Evolutionary conservation across 2,888 invertebrate genomes (phyloP).

Genomic region (Pyrgus malvae): DNA sequence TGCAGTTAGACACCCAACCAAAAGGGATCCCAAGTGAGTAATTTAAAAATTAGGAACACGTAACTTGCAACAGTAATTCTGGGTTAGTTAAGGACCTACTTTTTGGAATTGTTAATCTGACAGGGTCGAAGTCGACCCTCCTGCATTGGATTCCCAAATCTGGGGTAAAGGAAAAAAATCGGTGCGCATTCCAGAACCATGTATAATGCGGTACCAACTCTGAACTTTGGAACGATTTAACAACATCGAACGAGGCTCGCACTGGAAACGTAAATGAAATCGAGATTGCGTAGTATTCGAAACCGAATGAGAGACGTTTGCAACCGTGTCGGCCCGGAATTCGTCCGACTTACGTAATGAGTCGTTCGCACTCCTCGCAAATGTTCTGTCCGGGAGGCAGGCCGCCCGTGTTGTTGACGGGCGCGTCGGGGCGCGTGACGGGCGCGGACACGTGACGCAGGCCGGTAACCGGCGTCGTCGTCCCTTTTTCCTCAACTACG

Average conservation of each 20-base stretch:
- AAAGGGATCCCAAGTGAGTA: too few species aligned
- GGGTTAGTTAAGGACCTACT: background rate
- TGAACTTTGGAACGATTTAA: too few species aligned
- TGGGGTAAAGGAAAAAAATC: too few species aligned
- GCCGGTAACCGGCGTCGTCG: conserved; percentile 77
- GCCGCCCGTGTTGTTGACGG: conserved; percentile 85
- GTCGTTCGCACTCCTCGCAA: conserved; percentile 98
- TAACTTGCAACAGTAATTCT: background rate
- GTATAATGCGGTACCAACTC: too few species aligned
- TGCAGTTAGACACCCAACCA: too few species aligned
- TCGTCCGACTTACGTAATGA: conserved; percentile 96
- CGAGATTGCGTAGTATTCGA: background rate
- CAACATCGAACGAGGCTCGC: conserved; percentile 8
- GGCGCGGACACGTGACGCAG: conserved; percentile 90
- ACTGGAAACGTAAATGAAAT: conserved; percentile 6
- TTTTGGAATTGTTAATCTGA: background rate
- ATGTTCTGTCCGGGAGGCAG: conserved; percentile 94
- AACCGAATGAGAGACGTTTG: conserved; percentile 57
- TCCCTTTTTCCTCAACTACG: conserved; percentile 56
- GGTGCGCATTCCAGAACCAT: too few species aligned
- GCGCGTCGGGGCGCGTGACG: conserved; percentile 83
- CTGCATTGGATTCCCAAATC: background rate
- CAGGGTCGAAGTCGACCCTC: background rate
- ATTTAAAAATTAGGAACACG: too few species aligned
- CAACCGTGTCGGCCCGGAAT: conserved; percentile 84